Conservation (phyloP, 2,888 invertebrate genomes). For the Tiliacea citrago region DNA sequence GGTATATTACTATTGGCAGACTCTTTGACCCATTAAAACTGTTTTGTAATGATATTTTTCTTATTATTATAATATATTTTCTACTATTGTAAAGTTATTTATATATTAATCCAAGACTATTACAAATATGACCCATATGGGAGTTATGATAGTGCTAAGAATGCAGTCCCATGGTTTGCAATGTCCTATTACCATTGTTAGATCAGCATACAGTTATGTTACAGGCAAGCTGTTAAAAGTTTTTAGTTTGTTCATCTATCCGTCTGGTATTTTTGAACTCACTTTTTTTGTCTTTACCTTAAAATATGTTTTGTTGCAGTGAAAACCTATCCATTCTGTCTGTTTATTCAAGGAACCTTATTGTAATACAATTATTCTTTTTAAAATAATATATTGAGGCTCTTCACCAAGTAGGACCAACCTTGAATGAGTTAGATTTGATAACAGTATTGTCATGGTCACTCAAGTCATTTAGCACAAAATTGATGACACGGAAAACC, state of each 20-base stretch:
- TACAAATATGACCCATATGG: background rate
- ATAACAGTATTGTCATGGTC: slow-evolving; percentile 32
- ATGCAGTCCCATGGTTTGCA: background rate
- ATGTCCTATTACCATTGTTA: too few relatives aligned
- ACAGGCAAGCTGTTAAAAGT: background rate
- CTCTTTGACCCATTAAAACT: background rate
- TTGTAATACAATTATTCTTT: background rate
- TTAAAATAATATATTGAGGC: background rate
- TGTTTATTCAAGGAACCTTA: background rate
- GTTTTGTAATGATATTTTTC: background rate
- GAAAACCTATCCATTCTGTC: background rate
- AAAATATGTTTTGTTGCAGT: background rate
- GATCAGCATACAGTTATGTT: background rate
- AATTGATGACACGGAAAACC: slow-evolving; percentile 34
- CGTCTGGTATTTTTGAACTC: background rate
- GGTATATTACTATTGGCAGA: background rate
- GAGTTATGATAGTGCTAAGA: background rate
- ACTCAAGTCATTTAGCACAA: slow-evolving; percentile 26
- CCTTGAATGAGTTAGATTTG: slow-evolving; percentile 30
- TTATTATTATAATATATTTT: background rate
- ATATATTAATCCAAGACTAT: background rate
- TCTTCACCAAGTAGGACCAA: slow-evolving; percentile 1
- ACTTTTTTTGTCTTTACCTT: background rate
- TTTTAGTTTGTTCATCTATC: too few relatives aligned
- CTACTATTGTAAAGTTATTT: background rate